Conservation (phyloP, 2,888 invertebrate genomes). For the Sialis lutaria region DNA sequence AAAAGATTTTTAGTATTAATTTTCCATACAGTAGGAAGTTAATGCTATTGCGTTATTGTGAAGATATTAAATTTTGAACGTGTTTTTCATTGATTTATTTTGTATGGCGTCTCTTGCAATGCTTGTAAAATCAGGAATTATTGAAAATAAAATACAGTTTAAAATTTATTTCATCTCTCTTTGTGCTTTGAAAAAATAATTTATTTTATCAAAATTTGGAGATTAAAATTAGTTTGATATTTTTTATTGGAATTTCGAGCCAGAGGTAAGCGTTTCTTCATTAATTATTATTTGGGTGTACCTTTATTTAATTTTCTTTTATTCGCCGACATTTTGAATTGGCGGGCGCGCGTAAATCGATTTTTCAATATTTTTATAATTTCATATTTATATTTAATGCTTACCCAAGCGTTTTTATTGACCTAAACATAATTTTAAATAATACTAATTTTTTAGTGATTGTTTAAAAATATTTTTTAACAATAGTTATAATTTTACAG, state of each 20-base stretch:
- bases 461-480: neutral
- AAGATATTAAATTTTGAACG: no score
- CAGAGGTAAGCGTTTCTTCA: neutral
- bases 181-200: no score
- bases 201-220: no score
- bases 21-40: no score
- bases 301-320: neutral
- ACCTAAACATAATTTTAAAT: neutral
- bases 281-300: constrained; percentile 5
- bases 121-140: no score
- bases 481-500: neutral
- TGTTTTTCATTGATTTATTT: no score
- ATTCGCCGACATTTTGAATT: constrained; percentile 6
- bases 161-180: no score
- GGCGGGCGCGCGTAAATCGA: constrained; percentile 6
- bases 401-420: neutral
- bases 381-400: neutral
- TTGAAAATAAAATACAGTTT: no score
- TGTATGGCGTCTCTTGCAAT: no score
- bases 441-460: neutral
- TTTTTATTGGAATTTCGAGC: no score
- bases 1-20: neutral
- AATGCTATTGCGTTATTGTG: no score
- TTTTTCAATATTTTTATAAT: neutral
- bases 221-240: no score